Percentiles rank a stretch among this genome's conserved stretches.
Conservation (phyloP, 2,888 invertebrate species). For the Erynnis tages region DNA sequence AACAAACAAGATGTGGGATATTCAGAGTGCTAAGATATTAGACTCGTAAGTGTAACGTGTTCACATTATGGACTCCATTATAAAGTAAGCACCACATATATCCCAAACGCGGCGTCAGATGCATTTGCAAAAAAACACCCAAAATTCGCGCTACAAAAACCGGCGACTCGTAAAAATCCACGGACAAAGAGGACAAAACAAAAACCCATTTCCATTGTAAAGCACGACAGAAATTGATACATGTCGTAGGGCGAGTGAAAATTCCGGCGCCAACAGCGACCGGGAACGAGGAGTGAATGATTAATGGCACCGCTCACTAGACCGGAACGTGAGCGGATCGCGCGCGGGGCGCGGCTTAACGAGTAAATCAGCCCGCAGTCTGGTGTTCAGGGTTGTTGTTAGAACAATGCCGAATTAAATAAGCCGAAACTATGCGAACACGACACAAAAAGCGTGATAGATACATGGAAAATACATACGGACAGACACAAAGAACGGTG, state of each 20-base stretch:
- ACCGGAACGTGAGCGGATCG: constrained; percentile 31
- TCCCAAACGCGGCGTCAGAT: too few relatives aligned
- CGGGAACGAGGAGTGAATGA: constrained; percentile 33
- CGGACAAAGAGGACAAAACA: too few relatives aligned
- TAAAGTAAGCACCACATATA: too few relatives aligned
- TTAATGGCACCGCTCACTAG: constrained; percentile 30
- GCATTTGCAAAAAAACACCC: too few relatives aligned
- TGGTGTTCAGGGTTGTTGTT: background rate
- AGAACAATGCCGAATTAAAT: constrained; percentile 14
- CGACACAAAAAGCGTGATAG: background rate
- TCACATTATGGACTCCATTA: too few relatives aligned
- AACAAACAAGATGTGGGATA: background rate
- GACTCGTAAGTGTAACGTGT: too few relatives aligned
- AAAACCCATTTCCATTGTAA: background rate
- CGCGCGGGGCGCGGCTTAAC: constrained; percentile 16
- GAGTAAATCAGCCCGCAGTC: constrained; percentile 24
- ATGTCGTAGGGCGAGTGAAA: constrained; percentile 19
- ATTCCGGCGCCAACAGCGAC: constrained; percentile 21
- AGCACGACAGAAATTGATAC: constrained; percentile 13
- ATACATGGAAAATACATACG: too few relatives aligned
- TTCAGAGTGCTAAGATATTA: too few relatives aligned
- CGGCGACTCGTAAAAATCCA: too few relatives aligned
- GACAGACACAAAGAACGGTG: too few relatives aligned
- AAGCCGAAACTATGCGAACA: constrained; percentile 5
- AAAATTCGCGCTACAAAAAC: too few relatives aligned